Evolutionary conservation across 2,888 invertebrate species (phyloP).

Genomic region (Aleiodes alternator): DNA sequence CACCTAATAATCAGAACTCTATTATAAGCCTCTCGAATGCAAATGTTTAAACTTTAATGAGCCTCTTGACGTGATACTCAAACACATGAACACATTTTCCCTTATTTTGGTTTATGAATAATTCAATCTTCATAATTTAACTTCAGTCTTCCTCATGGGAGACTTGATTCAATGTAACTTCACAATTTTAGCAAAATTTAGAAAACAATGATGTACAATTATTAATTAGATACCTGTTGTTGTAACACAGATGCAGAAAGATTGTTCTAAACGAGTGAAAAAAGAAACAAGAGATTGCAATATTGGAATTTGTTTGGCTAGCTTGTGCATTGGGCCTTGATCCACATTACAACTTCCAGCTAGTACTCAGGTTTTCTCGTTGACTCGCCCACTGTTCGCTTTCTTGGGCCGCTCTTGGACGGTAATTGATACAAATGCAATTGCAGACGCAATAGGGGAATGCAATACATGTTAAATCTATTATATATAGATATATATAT

Average conservation of each 20-base stretch:
- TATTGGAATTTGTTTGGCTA: slow-evolving; percentile 62
- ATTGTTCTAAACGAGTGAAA: too few relatives aligned
- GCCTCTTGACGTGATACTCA: slow-evolving; percentile 1
- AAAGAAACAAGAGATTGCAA: slow-evolving; percentile 63
- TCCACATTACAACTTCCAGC: slow-evolving; percentile 60
- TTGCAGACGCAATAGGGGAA: slow-evolving; percentile 29
- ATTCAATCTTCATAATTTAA: slow-evolving; percentile 8
- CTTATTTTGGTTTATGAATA: slow-evolving; percentile 6
- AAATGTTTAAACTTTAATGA: slow-evolving; percentile 29
- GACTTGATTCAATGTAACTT: too few relatives aligned
- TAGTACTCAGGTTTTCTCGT: slow-evolving; percentile 17
- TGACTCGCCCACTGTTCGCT: slow-evolving; percentile 29
- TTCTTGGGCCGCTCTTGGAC: slow-evolving; percentile 30
- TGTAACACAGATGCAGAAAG: too few relatives aligned
- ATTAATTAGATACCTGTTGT: too few relatives aligned
- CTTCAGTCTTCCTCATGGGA: background rate
- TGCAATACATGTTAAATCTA: slow-evolving; percentile 14
- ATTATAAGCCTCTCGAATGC: slow-evolving; percentile 21
- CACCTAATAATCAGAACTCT: background rate
- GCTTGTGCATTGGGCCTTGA: slow-evolving; percentile 65
- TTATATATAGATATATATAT: too few relatives aligned
- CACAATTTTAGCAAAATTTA: too few relatives aligned
- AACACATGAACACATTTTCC: slow-evolving; percentile 1
- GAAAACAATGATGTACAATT: too few relatives aligned
- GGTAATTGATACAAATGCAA: slow-evolving; percentile 39